phyloP scores from a whole-genome alignment of 2,888 invertebrate genomes.

The Himalopsyche tibetana region DNA sequence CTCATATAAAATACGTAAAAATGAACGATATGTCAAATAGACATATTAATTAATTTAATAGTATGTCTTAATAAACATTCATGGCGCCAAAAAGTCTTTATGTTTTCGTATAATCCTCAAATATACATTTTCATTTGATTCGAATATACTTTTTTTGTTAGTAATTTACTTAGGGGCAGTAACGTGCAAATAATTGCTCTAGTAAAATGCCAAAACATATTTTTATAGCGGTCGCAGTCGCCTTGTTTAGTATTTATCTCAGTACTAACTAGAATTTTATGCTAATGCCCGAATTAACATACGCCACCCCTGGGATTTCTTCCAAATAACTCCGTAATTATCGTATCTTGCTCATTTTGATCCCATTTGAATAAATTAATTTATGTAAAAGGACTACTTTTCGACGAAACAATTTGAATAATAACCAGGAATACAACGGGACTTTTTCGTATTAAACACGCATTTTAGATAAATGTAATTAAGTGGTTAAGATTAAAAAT shows the following conservation, averaged over 20 bases:
- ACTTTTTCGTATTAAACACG: not conserved
- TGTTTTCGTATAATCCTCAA: constrained; percentile 5
- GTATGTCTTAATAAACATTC: constrained; percentile 5
- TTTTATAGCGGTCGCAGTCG: constrained; percentile 39
- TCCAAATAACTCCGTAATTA: constrained; percentile 42
- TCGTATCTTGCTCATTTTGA: constrained; percentile 40
- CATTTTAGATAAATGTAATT: not conserved
- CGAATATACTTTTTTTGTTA: not conserved
- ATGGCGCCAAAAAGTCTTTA: not conserved
- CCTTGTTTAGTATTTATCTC: constrained; percentile 43
- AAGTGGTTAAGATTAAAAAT: constrained; percentile 3
- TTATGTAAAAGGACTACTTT: constrained; percentile 31
- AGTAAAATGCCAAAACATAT: constrained; percentile 47
- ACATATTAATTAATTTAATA: too few relatives aligned
- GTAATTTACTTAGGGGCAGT: constrained; percentile 19
- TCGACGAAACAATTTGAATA: constrained; percentile 32
- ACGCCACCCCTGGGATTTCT: constrained; percentile 27
- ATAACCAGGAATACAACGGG: constrained; percentile 15
- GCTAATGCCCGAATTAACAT: constrained; percentile 52
- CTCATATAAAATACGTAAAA: too few relatives aligned
- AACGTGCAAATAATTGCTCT: constrained; percentile 56
- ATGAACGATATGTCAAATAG: too few relatives aligned
- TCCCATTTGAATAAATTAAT: constrained; percentile 37
- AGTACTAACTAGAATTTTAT: constrained; percentile 45
- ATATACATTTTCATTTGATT: constrained; percentile 35